phyloP scores from a whole-genome alignment of 2,797 vertebrate genomes.

The Tangara arthus region DNA sequence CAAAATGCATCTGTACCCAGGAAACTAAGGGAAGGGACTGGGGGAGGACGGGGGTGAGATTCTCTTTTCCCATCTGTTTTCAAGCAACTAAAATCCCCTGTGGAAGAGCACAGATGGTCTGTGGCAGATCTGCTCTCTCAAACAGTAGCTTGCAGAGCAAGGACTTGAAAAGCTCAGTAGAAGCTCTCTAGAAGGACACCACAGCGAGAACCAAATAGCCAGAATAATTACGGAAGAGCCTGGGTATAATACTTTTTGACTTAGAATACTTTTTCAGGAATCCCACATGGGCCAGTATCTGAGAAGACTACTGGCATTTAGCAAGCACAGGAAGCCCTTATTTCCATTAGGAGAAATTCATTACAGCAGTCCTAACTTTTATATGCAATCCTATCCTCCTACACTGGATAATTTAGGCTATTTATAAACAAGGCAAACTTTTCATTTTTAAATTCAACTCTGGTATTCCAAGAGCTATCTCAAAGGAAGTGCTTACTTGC shows the following conservation, averaged over 20 bases:
- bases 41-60: neutral
- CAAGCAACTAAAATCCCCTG: neutral
- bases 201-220: neutral
- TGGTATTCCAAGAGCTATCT: neutral
- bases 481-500: neutral
- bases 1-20: neutral
- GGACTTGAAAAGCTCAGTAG: neutral
- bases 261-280: neutral
- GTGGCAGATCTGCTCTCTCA: neutral
- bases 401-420: neutral
- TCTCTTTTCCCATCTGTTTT: constrained; percentile 1
- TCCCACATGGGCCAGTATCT: neutral
- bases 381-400: neutral
- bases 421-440: neutral
- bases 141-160: neutral
- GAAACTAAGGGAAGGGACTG: neutral
- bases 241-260: neutral
- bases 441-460: neutral
- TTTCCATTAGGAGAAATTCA: neutral
- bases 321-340: neutral
- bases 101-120: constrained; percentile 21
- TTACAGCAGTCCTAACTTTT: neutral
- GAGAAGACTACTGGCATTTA: neutral
- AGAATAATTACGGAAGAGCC: neutral
- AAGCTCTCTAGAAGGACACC: neutral